Base-by-base conservation (phyloP, 37 sponge, comb jelly and placozoan genomes). In the Oscarella lobularis region DNA sequence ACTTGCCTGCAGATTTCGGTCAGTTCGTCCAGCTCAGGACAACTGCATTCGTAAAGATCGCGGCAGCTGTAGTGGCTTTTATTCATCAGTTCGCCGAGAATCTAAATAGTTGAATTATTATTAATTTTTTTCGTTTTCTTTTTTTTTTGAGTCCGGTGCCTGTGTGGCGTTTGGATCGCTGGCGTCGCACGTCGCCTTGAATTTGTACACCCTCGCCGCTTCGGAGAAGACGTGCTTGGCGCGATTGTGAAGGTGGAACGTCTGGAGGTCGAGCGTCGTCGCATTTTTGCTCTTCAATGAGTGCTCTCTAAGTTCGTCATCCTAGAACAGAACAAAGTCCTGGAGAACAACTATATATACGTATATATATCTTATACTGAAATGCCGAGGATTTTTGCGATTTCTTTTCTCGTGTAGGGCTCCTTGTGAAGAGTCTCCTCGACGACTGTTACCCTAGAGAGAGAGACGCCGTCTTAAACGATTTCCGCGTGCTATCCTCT, bases 191-290 rank as follows among this genome's bases (percentile, higher is more conserved):
- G 73, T 68, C 33, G 77, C 75, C 35, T 79, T 75, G 80, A 91
- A 94, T 31, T 54, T 14, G 39, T 67, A 40, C 4, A 98, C 99
- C 35, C 92, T 84, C 31, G 60, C 36, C 14, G 99, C 89, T 71
- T 98, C 99, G 0, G 80, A 73, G 60, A 80, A 89, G 29, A 93
- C 92, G 67, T 98, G 99, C 33, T 40, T 67, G 30, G 95, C 94
- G 79, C 99, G 72, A 75, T 91, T 74, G 48, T 88, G 76, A 29
- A 98, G 77, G 5, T 86, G 41, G 70, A 91, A 98, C 20, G 40
- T 3, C 33, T 70, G 29, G 72, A 83, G 48, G 27, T 9, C 6
- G 27, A 39, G 67, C 0, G 67, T 36, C 4, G 35, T 4, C 3
- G 6, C 38, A 1, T 81, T 82, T 65, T 76, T 79, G 0, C 66